Conservation (phyloP, 2,113 vertebrate species). For the Ciconia maguari region DNA sequence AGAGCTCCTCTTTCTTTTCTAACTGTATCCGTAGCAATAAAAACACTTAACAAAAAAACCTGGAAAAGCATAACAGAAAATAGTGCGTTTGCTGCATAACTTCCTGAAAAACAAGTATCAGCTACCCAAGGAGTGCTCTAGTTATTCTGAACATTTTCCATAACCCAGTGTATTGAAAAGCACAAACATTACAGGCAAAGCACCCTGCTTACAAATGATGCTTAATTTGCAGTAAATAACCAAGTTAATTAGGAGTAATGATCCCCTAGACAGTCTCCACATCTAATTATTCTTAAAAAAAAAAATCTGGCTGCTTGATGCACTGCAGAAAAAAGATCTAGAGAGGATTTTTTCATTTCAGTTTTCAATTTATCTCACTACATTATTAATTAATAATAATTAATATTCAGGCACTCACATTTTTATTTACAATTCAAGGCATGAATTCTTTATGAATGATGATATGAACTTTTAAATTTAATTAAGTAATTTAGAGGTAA, state of each 20-base stretch:
- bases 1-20: neutral
- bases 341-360: constrained; percentile 73
- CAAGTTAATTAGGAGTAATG: constrained; percentile 94
- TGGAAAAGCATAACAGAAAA: neutral
- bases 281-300: constrained; percentile 83
- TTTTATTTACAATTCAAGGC: constrained; percentile 90
- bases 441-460: constrained; percentile 94
- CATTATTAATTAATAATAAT: constrained; percentile 96
- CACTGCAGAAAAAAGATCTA: constrained; percentile 74
- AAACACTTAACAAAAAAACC: neutral
- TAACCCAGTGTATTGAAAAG: constrained; percentile 34
- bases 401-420: constrained; percentile 90
- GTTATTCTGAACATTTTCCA: constrained; percentile 13
- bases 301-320: constrained; percentile 70
- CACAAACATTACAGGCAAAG: constrained; percentile 57
- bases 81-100: neutral
- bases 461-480: constrained; percentile 88
- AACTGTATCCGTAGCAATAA: neutral
- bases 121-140: neutral
- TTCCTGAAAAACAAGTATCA: neutral
- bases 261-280: constrained; percentile 81
- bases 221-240: constrained; percentile 89
- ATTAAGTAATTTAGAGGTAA: constrained; percentile 94
- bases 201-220: constrained; percentile 77
- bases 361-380: constrained; percentile 83